phyloP scores from a whole-genome alignment of 2,113 vertebrate genomes.

The Cacatua alba region DNA sequence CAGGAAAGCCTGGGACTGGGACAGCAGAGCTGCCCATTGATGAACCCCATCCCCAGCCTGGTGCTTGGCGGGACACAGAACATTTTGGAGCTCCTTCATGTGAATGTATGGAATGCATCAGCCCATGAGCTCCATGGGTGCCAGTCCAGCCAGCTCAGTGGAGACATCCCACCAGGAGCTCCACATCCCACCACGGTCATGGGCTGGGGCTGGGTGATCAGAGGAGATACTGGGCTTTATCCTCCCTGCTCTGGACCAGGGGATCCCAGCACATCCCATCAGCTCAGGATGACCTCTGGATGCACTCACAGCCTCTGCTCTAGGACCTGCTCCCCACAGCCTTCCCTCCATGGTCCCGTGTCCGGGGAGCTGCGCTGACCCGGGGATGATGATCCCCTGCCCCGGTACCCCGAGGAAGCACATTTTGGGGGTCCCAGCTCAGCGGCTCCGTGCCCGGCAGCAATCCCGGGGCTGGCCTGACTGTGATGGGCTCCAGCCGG shows the following conservation, averaged over 20 bases:
- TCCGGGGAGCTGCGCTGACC: accelerated
- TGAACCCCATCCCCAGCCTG: accelerated
- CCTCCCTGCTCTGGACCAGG: accelerated
- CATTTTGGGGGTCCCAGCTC: not conserved
- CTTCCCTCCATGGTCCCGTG: not conserved
- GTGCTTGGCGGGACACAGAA: not conserved
- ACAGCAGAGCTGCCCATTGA: not conserved
- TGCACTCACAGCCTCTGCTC: not conserved
- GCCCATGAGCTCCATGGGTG: accelerated
- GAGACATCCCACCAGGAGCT: not conserved
- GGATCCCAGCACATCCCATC: not conserved
- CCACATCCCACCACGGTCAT: accelerated
- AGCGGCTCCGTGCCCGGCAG: not conserved
- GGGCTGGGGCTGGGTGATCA: not conserved
- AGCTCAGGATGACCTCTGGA: not conserved
- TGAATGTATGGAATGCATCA: accelerated
- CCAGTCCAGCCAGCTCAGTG: accelerated
- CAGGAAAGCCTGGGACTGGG: accelerated
- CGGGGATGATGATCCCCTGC: not conserved
- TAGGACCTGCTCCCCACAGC: not conserved
- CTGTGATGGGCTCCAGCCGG: not conserved
- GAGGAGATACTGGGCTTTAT: not conserved
- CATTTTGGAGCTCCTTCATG: too few relatives aligned
- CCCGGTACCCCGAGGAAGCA: not conserved
- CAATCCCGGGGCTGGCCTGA: not conserved